Evolutionary conservation across 2,888 invertebrate genomes (phyloP).

Genomic region (Alentia gelatinosa): DNA sequence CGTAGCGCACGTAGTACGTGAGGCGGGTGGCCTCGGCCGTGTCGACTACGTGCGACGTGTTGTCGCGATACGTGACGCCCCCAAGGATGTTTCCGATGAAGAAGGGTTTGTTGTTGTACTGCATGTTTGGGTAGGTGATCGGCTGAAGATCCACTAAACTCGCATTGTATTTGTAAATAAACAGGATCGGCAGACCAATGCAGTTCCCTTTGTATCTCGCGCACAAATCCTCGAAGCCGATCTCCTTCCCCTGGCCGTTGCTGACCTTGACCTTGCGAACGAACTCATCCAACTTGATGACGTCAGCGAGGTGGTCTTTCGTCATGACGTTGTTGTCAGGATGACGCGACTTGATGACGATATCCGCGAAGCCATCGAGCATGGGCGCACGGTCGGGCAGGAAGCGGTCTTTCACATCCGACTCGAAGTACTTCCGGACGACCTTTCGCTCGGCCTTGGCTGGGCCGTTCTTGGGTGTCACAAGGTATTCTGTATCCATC

Average conservation of each 20-base stretch:
- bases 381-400: constrained; percentile 40
- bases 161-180: constrained; percentile 46
- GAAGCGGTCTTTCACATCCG: background rate
- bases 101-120: background rate
- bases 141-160: background rate
- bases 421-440: constrained; percentile 31
- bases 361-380: constrained; percentile 49
- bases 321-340: constrained; percentile 43
- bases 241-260: constrained; percentile 2
- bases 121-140: constrained; percentile 33
- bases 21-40: constrained; percentile 40
- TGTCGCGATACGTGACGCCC: background rate
- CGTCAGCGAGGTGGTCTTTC: background rate
- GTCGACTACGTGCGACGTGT: background rate
- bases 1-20: constrained; percentile 39
- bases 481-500: constrained; percentile 53
- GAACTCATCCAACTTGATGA: constrained; percentile 39
- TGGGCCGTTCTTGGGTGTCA: constrained; percentile 54
- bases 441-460: constrained; percentile 50
- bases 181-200: constrained; percentile 28
- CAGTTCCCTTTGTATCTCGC: constrained; percentile 43
- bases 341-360: constrained; percentile 40
- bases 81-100: constrained; percentile 55
- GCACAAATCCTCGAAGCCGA: constrained; percentile 54
- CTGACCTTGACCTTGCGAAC: background rate